Base-by-base conservation (phyloP, 2,888 invertebrate genomes). In the Patella ulyssiponensis region DNA sequence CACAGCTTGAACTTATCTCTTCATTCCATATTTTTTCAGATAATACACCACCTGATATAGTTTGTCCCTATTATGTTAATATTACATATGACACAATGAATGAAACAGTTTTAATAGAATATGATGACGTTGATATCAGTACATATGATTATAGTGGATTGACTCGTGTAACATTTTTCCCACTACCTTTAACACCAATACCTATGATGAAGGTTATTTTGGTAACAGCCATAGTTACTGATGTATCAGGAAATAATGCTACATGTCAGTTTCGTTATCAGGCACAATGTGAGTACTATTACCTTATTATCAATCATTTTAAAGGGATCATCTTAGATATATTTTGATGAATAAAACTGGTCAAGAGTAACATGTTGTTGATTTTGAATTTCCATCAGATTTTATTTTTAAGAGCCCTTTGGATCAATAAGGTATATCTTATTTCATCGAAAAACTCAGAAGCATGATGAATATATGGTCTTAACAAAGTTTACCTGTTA, bases 191-290 rank as follows among this genome's bases (percentile, higher is more conserved):
- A n/a, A 56, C 78, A 14, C 12, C 53, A n/a, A 75, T 79, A 2
- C 23, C 23, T n/a, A 69, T 82, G 15, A 74, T 80, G 12, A 77
- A 81, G 15, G 73, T 73, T 33, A 71, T 83, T 23, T 44, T 64
- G 9, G 84, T 88, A 17, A 85, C 78, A 23, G 86, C 81, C 53
- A 83, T 81, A 20, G 87, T 81, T 1, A 71, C 70, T 52, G 88
- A 87, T 75, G 54, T 54, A 4, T 69, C 75, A 44, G 83, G 83
- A 9, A 87, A 87, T 73, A 70, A 52, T 9, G 85, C 84, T 11
- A 75, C 80, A 0, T 88, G 88, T 79, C 76, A 78, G 11, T 87
- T 87, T 76, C 69, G 79, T 5, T 82, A 83, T 70, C 79, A 81
- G 9, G 83, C 83, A 54, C 79, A 80, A 64, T 82, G 88, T 88